phyloP scores from a whole-genome alignment of 2,113 vertebrate species.

The Neodontobutis hainanensis region DNA sequence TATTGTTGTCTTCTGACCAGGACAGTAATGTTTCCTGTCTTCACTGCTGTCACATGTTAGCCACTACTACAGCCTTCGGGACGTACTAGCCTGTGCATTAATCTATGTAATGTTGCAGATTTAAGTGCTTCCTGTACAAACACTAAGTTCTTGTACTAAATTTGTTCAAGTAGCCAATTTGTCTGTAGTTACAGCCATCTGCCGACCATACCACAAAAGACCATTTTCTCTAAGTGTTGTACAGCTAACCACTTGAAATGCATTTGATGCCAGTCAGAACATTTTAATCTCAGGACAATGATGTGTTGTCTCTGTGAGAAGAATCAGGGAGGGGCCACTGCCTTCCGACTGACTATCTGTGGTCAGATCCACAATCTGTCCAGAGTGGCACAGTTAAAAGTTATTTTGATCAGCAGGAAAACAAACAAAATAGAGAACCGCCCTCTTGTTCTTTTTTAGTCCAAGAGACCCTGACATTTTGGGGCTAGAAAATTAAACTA shows the following conservation, averaged over 20 bases:
- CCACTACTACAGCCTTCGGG: no score
- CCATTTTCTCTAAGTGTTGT: constrained; percentile 63
- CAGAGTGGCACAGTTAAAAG: constrained; percentile 19
- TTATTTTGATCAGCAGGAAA: constrained; percentile 20
- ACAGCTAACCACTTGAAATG: constrained; percentile 25
- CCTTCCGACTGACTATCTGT: constrained; percentile 61
- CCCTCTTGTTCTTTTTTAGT: constrained; percentile 18
- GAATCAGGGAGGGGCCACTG: no score
- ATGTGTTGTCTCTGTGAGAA: constrained; percentile 45
- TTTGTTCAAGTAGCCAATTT: no score
- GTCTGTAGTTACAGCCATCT: no score
- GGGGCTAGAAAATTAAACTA: not conserved
- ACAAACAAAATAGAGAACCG: constrained; percentile 46
- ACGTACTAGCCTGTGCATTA: no score
- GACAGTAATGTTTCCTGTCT: constrained; percentile 44
- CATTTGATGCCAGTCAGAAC: constrained; percentile 34
- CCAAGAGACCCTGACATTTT: constrained; percentile 4
- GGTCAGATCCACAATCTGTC: constrained; percentile 46
- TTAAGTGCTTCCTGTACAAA: no score
- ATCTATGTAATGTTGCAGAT: no score
- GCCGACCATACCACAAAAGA: no score
- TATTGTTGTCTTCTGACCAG: constrained; percentile 48
- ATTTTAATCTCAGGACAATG: constrained; percentile 39
- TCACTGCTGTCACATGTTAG: constrained; percentile 2
- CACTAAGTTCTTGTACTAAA: no score